These are phyloP conservation scores for Hoplias malabaricus DNA, from an alignment of 2,113 vertebrate genomes.

Conservation along the genomic window DNA sequence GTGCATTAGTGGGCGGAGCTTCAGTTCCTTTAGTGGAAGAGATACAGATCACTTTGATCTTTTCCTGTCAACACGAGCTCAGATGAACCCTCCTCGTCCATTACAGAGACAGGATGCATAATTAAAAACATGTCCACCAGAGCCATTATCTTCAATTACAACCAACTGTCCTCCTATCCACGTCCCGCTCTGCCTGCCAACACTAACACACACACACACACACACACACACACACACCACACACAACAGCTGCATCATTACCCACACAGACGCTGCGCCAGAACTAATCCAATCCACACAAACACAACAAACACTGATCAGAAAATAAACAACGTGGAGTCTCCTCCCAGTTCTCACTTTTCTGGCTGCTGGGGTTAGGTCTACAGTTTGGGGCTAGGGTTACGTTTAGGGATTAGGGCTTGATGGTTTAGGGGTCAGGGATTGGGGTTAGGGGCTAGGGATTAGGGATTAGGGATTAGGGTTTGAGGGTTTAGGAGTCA, in stretches of 20 bases:
- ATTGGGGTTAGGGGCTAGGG: no score
- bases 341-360: no score
- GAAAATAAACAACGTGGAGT: background rate
- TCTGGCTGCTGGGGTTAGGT: no score
- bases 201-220: background rate
- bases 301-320: background rate
- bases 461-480: no score
- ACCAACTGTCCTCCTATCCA: conserved; percentile 24
- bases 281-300: conserved; percentile 13
- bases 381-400: no score
- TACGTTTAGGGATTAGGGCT: no score
- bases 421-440: no score
- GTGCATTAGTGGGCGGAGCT: no score
- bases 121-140: conserved; percentile 58
- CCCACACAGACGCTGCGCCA: conserved; percentile 6
- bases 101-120: conserved; percentile 61
- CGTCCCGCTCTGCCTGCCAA: conserved; percentile 28
- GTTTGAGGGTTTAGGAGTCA: no score
- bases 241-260: conserved; percentile 33
- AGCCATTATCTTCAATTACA: conserved; percentile 56
- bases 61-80: conserved; percentile 43
- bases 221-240: background rate
- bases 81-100: conserved; percentile 51
- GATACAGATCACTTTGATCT: background rate
- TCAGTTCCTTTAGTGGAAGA: background rate